These are phyloP conservation scores for Eupithecia exiguata DNA, from an alignment of 2,888 invertebrate species.

Conservation along the genomic window DNA sequence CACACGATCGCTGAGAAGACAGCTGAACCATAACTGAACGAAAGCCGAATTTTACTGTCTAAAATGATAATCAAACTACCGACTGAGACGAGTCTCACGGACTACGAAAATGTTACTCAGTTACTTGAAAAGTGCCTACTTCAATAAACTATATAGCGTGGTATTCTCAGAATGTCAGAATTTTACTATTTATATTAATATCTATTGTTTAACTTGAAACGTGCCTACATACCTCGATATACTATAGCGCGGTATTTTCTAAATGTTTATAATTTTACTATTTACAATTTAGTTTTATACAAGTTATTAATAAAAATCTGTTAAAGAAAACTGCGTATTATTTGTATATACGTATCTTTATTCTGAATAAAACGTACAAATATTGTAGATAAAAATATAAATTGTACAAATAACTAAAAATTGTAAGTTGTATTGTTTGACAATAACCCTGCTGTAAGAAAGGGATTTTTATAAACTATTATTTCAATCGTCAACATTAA, in stretches of 20 bases:
- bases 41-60: not conserved
- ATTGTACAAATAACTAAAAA: constrained; percentile 2
- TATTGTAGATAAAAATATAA: not conserved
- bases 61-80: no score
- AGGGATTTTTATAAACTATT: not conserved
- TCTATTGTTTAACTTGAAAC: not conserved
- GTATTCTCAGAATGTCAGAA: not conserved
- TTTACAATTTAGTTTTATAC: constrained; percentile 4
- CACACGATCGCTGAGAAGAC: not conserved
- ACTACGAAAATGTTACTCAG: not conserved
- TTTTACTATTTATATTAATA: not conserved
- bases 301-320: not conserved
- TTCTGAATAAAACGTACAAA: not conserved
- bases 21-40: not conserved
- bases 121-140: not conserved
- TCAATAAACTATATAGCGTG: not conserved
- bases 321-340: not conserved
- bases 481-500: not conserved
- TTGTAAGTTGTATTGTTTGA: not conserved
- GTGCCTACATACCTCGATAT: not conserved
- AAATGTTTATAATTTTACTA: not conserved
- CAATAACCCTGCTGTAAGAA: not conserved
- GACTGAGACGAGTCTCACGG: no score
- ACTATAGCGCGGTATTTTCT: not conserved
- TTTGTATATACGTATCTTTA: constrained; percentile 1